phyloP scores from a whole-genome alignment of 2,797 vertebrate genomes.

The Chaenodraco wilsoni region DNA sequence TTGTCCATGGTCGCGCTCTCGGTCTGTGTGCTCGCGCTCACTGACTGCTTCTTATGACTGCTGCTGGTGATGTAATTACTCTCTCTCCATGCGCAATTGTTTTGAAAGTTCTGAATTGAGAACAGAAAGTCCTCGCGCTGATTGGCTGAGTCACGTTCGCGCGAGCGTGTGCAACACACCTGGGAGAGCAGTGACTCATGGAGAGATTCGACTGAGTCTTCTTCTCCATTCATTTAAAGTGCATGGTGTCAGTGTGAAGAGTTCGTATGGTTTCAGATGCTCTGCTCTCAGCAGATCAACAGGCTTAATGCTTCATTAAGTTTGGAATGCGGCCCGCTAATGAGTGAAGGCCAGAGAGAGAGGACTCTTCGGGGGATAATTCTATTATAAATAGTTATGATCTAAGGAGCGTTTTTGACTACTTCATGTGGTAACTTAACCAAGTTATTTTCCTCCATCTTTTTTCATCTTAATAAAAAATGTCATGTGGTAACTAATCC shows the following conservation, averaged over 20 bases:
- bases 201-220: too few relatives aligned
- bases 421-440: neutral
- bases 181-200: conserved; percentile 7
- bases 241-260: neutral
- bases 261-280: neutral
- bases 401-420: neutral
- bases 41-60: conserved; percentile 54
- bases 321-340: conserved; percentile 45
- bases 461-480: neutral
- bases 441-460: neutral
- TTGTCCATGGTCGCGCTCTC: conserved; percentile 64
- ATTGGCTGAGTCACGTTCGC: conserved; percentile 49
- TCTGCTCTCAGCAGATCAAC: neutral
- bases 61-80: conserved; percentile 70
- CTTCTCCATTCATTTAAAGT: neutral
- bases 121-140: conserved; percentile 34
- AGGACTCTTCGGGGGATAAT: neutral
- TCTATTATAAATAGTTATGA: too few relatives aligned
- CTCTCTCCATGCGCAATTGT: conserved; percentile 70
- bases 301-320: conserved; percentile 31
- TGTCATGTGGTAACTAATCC: neutral
- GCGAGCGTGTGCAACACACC: conserved; percentile 21
- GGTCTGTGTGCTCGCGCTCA: neutral
- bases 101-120: conserved; percentile 55
- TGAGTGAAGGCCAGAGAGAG: neutral